A percentile compares a stretch with the other conserved stretches of the same genome.
phyloP scores from a whole-genome alignment of 2,797 vertebrate genomes.

The Mycteria americana region DNA sequence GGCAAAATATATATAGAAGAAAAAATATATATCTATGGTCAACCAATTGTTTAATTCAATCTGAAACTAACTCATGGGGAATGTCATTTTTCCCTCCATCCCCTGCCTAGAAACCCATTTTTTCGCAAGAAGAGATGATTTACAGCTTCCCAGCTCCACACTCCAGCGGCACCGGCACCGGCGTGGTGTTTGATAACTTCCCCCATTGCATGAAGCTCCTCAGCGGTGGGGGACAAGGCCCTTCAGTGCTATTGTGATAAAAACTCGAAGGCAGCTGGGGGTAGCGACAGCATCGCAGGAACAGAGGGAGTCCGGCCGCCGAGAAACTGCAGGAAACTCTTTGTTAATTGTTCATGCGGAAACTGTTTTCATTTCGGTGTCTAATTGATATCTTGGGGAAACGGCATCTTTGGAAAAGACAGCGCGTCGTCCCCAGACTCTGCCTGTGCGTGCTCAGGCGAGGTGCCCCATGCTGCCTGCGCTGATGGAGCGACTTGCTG shows the following conservation, averaged over 20 bases:
- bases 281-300: not conserved
- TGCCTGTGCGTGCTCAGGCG: not conserved
- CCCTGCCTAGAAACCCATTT: slow-evolving; percentile 11
- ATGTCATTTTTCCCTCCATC: not conserved
- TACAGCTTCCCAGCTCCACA: slow-evolving; percentile 3
- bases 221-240: not conserved
- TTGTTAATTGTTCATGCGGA: slow-evolving; percentile 7
- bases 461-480: fast-evolving
- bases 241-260: not conserved
- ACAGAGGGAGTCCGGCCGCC: not conserved
- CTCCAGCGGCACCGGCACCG: not conserved
- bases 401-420: not conserved
- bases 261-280: not conserved
- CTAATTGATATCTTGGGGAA: slow-evolving; percentile 45
- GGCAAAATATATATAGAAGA: not conserved
- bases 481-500: not conserved
- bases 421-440: not conserved
- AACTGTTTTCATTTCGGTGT: slow-evolving; percentile 16
- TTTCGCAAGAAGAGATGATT: not conserved
- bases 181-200: not conserved
- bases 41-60: slow-evolving; percentile 38
- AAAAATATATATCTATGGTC: not conserved
- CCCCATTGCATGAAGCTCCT: not conserved
- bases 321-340: not conserved
- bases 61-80: slow-evolving; percentile 20